Percentiles rank a stretch among this genome's conserved stretches.
These are phyloP conservation scores for Glossosoma conforme DNA, from an alignment of 1,140 invertebrate genomes.

Conservation along the genomic window DNA sequence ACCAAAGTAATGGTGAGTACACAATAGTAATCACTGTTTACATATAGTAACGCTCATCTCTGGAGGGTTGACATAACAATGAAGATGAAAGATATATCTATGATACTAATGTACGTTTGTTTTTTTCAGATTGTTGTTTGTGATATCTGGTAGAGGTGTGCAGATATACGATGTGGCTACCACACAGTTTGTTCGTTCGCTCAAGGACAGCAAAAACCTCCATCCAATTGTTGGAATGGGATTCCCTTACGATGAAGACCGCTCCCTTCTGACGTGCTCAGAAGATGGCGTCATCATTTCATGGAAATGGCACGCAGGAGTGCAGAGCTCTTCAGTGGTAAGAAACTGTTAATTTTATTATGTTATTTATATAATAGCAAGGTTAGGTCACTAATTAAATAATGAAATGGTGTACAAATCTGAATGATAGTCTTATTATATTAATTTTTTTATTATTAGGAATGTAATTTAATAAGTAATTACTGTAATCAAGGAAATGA, in stretches of 20 bases:
- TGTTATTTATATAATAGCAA: too few relatives aligned
- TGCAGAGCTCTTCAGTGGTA: slow-evolving; percentile 42
- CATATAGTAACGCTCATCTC: too few relatives aligned
- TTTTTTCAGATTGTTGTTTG: slow-evolving; percentile 38
- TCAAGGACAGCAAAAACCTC: slow-evolving; percentile 22
- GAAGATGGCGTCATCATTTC: slow-evolving; percentile 38
- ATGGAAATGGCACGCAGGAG: slow-evolving; percentile 47
- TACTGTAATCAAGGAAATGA: too few relatives aligned
- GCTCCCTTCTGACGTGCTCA: slow-evolving; percentile 44
- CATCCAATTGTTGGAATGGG: slow-evolving; percentile 19
- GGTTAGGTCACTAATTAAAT: too few relatives aligned
- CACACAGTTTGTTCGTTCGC: slow-evolving; percentile 37
- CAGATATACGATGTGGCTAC: slow-evolving; percentile 44
- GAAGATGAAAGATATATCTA: too few relatives aligned
- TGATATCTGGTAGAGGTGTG: slow-evolving; percentile 43
- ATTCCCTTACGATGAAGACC: slow-evolving; percentile 41
- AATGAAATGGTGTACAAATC: too few relatives aligned
- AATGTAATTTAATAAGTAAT: too few relatives aligned
- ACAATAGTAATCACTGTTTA: too few relatives aligned
- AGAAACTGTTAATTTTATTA: slow-evolving; percentile 18
- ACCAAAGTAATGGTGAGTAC: too few relatives aligned
- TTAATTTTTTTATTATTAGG: not conserved
- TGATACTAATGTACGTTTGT: too few relatives aligned
- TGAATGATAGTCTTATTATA: not conserved
- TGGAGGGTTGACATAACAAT: too few relatives aligned